Evolutionary conservation across 2,888 invertebrate species (phyloP).

Genomic region (Sepioteuthis lessoniana): DNA sequence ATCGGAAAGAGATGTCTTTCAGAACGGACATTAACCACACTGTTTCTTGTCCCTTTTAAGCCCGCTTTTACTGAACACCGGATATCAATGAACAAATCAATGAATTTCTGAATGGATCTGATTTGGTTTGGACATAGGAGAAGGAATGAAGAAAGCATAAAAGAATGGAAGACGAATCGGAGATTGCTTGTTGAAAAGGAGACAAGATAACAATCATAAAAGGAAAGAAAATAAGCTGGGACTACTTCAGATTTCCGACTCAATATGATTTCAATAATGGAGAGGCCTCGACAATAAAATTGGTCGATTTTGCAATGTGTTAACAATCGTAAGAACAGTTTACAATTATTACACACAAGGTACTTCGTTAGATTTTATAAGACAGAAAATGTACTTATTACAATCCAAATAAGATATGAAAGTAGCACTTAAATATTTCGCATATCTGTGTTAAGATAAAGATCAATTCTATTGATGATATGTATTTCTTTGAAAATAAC

Average conservation of each 20-base stretch:
- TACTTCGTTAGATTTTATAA: no score
- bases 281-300: no score
- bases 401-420: no score
- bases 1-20: background rate
- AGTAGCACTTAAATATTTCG: no score
- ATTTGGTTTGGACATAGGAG: background rate
- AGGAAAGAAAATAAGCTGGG: background rate
- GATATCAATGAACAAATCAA: constrained; percentile 33
- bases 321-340: no score
- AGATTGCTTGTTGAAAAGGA: background rate
- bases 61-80: background rate
- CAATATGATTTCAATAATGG: background rate
- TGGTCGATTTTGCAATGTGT: no score
- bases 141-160: background rate
- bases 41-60: constrained; percentile 19
- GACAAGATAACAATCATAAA: background rate
- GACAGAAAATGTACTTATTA: no score
- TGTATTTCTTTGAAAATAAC: no score
- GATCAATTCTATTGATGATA: no score
- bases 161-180: background rate
- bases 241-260: background rate
- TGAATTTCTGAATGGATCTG: background rate
- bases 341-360: no score
- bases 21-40: background rate
- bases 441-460: no score